phyloP scores from a whole-genome alignment of 2,888 invertebrate genomes.

The Pilophorus perplexus region DNA sequence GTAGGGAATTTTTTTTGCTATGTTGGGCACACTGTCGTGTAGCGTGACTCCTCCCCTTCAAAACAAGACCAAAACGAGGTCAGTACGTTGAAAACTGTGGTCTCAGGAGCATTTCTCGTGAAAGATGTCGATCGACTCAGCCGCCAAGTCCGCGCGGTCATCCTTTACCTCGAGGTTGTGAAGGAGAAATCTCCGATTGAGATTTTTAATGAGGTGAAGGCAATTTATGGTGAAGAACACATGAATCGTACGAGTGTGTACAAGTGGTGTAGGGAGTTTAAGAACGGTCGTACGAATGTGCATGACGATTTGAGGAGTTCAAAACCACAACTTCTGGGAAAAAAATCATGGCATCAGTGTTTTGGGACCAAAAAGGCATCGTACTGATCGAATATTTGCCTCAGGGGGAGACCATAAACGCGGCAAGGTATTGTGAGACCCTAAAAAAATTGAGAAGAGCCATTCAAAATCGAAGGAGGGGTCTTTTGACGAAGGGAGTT shows the following conservation, averaged over 20 bases:
- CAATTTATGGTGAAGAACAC: not conserved
- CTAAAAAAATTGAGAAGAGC: too few species aligned
- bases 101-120: not conserved
- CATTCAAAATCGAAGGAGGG: too few species aligned
- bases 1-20: not conserved
- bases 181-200: not conserved
- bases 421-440: too few species aligned
- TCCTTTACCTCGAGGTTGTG: not conserved
- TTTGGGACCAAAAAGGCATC: slow-evolving; percentile 48
- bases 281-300: not conserved
- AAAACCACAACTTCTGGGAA: slow-evolving; percentile 42
- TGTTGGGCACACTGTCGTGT: not conserved
- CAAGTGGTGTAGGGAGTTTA: not conserved
- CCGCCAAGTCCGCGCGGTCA: not conserved
- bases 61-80: not conserved
- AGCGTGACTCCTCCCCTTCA: not conserved
- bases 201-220: not conserved
- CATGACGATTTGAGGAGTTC: slow-evolving; percentile 14
- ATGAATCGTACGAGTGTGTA: not conserved
- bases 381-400: slow-evolving; percentile 43
- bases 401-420: too few species aligned
- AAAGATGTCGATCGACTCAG: not conserved
- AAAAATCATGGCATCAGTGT: slow-evolving; percentile 49
- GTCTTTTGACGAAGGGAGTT: too few species aligned
- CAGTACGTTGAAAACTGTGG: not conserved